Evolutionary conservation across 2,113 vertebrate genomes (phyloP), one percentile per base, ranked within the genome.

Genomic region (Meleagris gallopavo): DNA sequence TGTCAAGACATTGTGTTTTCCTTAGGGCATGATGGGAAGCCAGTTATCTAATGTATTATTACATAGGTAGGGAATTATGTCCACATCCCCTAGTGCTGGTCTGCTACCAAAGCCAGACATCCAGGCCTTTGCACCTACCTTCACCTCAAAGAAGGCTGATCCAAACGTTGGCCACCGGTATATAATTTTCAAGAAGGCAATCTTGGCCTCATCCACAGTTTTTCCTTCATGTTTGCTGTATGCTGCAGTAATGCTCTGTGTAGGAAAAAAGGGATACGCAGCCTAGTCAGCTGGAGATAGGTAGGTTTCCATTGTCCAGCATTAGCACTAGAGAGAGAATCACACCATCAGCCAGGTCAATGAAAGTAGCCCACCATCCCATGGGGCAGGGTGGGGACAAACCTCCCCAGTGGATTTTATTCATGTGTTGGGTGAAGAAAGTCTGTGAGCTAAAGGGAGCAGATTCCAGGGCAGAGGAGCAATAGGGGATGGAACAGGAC

Each of bases 121-220:
- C 9, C 15, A 62, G 54, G 48, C 32, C 34, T 77, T 79, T n/a
- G 83, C 36, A 83, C 97, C 54, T 94, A 99, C 99, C 99, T 99
- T 99, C 91, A 99, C 99, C 93, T 99, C 98, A 58, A 99, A 99
- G 97, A 99, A 99, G 30, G 99, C 98, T n/a, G 99, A 99, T 60
- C 99, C 99, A 19, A 99, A 99, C 0, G 99, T 99, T 24, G 98
- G 98, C 99, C 99, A 99, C 36, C 98, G 98, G 79, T 89, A 91
- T 76, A 99, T 98, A 10, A 93, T 89, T 96, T 98, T 99, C 87
- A 99, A 97, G 85, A 99, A 99, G 4, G 98, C 98, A 95, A 98
- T 87, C 78, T 98, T 99, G 43, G 99, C 98, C 65, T 99, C 99
- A 2, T 98, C 98, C 36, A 93, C 97, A 0, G 97, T 98, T 97